Percentiles rank a stretch among this genome's conserved stretches.
Evolutionary conservation across 2,888 invertebrate species (phyloP).

Genomic region (Anorthoa munda): DNA sequence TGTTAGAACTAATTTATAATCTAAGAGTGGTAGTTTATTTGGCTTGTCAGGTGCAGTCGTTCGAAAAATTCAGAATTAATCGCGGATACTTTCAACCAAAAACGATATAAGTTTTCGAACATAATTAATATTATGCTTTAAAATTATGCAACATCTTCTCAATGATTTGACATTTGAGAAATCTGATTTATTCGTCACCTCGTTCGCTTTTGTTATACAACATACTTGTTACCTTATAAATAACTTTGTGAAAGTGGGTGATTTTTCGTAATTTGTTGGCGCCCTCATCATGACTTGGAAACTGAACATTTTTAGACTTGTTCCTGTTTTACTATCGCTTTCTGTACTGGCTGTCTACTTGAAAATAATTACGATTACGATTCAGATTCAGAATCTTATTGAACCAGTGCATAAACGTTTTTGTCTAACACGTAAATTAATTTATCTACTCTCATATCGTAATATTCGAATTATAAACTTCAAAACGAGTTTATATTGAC

Average conservation of each 20-base stretch:
- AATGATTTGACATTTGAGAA: conserved; percentile 38
- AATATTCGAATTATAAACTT: no score
- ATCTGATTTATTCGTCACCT: conserved; percentile 39
- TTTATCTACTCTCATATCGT: no score
- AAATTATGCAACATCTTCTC: conserved; percentile 19
- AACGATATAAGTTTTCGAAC: neutral
- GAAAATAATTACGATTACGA: neutral
- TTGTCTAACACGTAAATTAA: neutral
- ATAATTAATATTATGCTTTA: neutral
- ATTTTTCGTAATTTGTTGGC: conserved; percentile 18
- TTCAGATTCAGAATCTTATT: neutral
- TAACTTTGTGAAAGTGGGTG: conserved; percentile 55
- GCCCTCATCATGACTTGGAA: neutral
- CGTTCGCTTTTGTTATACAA: conserved; percentile 56
- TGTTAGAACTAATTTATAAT: neutral
- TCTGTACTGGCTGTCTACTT: neutral
- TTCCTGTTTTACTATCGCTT: neutral
- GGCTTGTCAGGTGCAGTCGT: neutral
- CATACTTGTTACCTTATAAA: conserved; percentile 32
- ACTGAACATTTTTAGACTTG: neutral
- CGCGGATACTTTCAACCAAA: no score
- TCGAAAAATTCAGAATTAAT: neutral
- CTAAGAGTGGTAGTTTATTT: neutral
- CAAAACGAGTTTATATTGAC: no score
- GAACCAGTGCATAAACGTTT: neutral